phyloP scores from a whole-genome alignment of 2,797 vertebrate species.

The Microctenopoma lineatum region DNA sequence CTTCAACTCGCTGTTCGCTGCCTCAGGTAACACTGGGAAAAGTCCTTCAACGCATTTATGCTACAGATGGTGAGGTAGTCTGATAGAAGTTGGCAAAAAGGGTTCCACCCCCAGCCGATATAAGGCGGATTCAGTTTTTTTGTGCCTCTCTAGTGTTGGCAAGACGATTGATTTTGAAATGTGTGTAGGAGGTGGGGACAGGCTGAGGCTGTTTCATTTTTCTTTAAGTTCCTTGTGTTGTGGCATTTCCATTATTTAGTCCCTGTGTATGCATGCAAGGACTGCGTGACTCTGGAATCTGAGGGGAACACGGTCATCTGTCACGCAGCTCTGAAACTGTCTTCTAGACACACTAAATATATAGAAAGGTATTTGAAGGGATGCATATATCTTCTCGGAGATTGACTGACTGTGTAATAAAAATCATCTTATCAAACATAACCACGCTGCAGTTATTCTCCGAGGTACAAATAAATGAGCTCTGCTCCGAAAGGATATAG shows the following conservation, averaged over 20 bases:
- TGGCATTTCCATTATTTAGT: conserved; percentile 25
- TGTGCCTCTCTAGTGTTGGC: conserved; percentile 8
- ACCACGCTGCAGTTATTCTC: conserved; percentile 27
- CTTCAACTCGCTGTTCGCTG: conserved; percentile 22
- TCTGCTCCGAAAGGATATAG: conserved; percentile 36
- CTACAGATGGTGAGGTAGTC: conserved; percentile 11
- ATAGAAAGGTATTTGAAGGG: conserved; percentile 27
- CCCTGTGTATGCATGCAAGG: conserved; percentile 8
- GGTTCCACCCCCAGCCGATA: background rate
- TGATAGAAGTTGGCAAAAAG: conserved; percentile 10
- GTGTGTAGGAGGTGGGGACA: conserved; percentile 36
- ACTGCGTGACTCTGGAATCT: conserved; percentile 33
- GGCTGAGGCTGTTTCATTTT: conserved; percentile 30
- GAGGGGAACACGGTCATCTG: conserved; percentile 36
- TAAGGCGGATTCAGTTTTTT: conserved; percentile 4
- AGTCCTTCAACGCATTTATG: conserved; percentile 17
- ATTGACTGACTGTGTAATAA: conserved; percentile 43
- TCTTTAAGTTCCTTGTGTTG: conserved; percentile 28
- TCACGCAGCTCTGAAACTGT: conserved; percentile 39
- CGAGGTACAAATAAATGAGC: conserved; percentile 47
- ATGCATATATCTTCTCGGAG: conserved; percentile 10
- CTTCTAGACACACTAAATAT: conserved; percentile 42
- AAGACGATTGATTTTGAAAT: conserved; percentile 28
- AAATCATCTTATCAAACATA: conserved; percentile 47
- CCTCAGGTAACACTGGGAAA: conserved; percentile 7